A percentile compares a stretch with the other conserved stretches of the same genome.
Evolutionary conservation across 2,888 invertebrate genomes (phyloP).

Genomic region (Dysmachus trigonus): DNA sequence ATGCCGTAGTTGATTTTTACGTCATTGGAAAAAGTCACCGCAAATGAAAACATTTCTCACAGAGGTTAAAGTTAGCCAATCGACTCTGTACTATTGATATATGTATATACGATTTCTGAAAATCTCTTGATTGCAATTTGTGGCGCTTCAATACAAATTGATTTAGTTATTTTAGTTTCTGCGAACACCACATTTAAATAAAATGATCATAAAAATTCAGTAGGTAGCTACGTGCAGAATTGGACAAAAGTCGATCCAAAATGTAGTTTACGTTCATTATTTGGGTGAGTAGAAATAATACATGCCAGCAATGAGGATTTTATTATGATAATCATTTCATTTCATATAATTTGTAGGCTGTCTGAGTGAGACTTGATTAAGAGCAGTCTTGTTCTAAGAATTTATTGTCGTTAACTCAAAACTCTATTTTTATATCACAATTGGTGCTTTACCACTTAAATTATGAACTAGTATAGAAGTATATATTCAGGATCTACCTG

Average conservation of each 20-base stretch:
- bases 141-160: background rate
- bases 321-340: background rate
- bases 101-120: background rate
- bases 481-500: too few species aligned
- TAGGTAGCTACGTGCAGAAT: background rate
- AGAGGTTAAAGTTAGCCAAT: conserved; percentile 11
- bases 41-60: background rate
- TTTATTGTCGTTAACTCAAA: background rate
- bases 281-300: background rate
- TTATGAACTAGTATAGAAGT: too few species aligned
- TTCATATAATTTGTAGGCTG: background rate
- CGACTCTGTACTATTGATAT: background rate
- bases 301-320: background rate
- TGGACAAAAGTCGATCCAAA: background rate
- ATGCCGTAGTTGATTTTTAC: background rate
- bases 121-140: background rate
- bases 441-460: too few species aligned
- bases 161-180: background rate
- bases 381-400: background rate
- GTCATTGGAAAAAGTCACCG: conserved; percentile 17
- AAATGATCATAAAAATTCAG: background rate
- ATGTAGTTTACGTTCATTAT: background rate
- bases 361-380: background rate
- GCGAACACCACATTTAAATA: background rate
- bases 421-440: background rate